Percentiles rank a stretch among this genome's conserved stretches.
Conservation (phyloP, 2,888 invertebrate species). For the Endomychus coccineus region DNA sequence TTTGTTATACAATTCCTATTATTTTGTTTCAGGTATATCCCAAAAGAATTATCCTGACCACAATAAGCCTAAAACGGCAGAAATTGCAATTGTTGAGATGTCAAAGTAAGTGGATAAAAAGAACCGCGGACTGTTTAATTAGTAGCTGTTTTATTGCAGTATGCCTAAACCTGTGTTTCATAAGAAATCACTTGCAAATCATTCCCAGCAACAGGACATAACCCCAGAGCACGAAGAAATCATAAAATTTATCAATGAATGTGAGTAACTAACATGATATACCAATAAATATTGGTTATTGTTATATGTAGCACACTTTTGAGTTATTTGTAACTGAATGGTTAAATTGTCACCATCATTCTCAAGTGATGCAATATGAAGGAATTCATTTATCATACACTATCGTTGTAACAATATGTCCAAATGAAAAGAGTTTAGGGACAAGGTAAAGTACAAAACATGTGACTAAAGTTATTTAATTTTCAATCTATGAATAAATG, state of each 20-base stretch:
- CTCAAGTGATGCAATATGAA: too few relatives aligned
- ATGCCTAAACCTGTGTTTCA: constrained; percentile 79
- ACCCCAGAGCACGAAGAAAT: constrained; percentile 82
- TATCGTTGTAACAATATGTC: too few relatives aligned
- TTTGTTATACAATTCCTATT: constrained; percentile 11
- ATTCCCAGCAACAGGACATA: constrained; percentile 53
- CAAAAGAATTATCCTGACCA: constrained; percentile 76
- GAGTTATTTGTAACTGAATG: too few relatives aligned
- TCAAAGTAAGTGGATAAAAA: constrained; percentile 48
- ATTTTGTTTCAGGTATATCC: constrained; percentile 56
- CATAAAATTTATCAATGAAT: constrained; percentile 77
- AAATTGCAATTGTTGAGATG: constrained; percentile 60
- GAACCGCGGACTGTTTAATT: constrained; percentile 6
- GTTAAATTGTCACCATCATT: too few relatives aligned
- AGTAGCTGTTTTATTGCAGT: constrained; percentile 44
- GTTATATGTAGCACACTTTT: too few relatives aligned
- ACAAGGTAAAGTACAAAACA: too few relatives aligned
- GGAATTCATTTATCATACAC: too few relatives aligned
- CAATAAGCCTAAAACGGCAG: constrained; percentile 59
- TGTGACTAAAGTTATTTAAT: too few relatives aligned
- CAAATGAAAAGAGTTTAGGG: too few relatives aligned
- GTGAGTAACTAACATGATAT: too few relatives aligned
- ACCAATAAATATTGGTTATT: too few relatives aligned
- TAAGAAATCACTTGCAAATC: constrained; percentile 42
- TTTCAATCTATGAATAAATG: too few relatives aligned